phyloP scores from a whole-genome alignment of 1,140 invertebrate genomes.

The Thalassaphorura encarpata region DNA sequence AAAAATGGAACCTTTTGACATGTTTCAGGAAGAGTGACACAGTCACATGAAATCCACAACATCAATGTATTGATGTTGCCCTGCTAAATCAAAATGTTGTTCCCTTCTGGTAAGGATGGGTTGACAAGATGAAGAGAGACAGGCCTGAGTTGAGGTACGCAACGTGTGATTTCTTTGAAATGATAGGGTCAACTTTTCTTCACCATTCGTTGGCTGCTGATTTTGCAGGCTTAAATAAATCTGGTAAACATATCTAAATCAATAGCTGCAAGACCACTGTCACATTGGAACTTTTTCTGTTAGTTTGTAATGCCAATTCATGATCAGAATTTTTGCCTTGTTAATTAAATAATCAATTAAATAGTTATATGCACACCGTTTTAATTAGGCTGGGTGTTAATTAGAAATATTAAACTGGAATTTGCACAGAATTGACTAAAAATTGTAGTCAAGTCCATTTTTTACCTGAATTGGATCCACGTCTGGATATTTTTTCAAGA shows the following conservation, averaged over 20 bases:
- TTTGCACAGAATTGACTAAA: too few relatives aligned
- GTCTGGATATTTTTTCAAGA: slow-evolving; percentile 22
- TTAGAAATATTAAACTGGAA: too few relatives aligned
- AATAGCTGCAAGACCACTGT: too few relatives aligned
- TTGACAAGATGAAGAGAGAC: slow-evolving; percentile 15
- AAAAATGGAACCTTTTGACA: slow-evolving; percentile 39
- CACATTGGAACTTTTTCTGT: too few relatives aligned
- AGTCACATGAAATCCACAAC: slow-evolving; percentile 42
- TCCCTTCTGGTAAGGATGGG: slow-evolving; percentile 16
- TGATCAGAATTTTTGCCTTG: background rate
- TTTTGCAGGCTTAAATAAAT: slow-evolving; percentile 22
- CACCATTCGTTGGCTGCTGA: slow-evolving; percentile 3
- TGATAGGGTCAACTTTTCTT: too few relatives aligned
- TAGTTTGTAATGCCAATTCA: background rate
- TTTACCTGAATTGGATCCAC: slow-evolving; percentile 29
- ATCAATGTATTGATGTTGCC: slow-evolving; percentile 35
- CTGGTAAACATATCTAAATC: too few relatives aligned
- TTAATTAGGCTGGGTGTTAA: too few relatives aligned
- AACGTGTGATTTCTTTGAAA: background rate
- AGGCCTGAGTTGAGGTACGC: background rate
- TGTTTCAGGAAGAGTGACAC: slow-evolving; percentile 34
- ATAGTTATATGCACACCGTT: too few relatives aligned
- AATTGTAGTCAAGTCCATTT: background rate
- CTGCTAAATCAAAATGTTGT: slow-evolving; percentile 16
- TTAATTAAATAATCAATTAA: too few relatives aligned